A percentile compares a stretch with the other conserved stretches of the same genome.
phyloP scores from a whole-genome alignment of 2,113 vertebrate genomes.

The Pelobates fuscus region DNA sequence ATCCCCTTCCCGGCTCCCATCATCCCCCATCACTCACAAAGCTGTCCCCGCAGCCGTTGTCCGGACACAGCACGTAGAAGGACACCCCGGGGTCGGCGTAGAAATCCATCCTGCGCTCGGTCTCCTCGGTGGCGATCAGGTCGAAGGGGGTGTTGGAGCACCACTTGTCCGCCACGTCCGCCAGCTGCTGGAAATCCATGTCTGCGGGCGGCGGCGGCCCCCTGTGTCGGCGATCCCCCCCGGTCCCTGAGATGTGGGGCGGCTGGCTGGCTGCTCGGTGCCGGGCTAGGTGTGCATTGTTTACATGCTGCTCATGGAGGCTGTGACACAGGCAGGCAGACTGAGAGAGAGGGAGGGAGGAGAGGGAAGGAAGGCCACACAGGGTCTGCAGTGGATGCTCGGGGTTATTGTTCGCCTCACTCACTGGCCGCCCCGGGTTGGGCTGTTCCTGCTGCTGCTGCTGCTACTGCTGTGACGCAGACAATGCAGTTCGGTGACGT shows the following conservation, averaged over 20 bases:
- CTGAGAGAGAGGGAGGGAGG: too few species aligned
- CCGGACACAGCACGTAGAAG: constrained; percentile 93
- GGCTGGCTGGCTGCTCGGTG: not conserved
- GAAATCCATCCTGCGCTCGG: constrained; percentile 93
- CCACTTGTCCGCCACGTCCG: constrained; percentile 93
- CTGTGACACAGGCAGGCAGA: not conserved
- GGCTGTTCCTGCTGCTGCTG: constrained; percentile 21
- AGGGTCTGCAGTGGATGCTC: not conserved
- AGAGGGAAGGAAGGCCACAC: constrained; percentile 5
- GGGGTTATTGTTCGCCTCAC: constrained; percentile 23
- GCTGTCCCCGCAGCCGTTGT: constrained; percentile 86
- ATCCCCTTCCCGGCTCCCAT: too few species aligned
- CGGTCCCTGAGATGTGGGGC: not conserved
- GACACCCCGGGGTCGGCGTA: constrained; percentile 95
- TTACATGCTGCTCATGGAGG: constrained; percentile 50
- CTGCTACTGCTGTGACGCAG: constrained; percentile 23
- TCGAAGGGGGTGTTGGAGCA: constrained; percentile 93
- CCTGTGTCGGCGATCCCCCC: constrained; percentile 33
- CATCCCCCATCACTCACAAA: constrained; percentile 83
- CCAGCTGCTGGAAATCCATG: constrained; percentile 96
- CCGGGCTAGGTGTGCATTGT: constrained; percentile 43
- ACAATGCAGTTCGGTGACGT: constrained; percentile 41
- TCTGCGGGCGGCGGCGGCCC: constrained; percentile 48
- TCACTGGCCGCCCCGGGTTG: constrained; percentile 31
- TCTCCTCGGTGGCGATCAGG: constrained; percentile 93